Conservation (phyloP, 2,113 vertebrate genomes). For the Silurus glanis region DNA sequence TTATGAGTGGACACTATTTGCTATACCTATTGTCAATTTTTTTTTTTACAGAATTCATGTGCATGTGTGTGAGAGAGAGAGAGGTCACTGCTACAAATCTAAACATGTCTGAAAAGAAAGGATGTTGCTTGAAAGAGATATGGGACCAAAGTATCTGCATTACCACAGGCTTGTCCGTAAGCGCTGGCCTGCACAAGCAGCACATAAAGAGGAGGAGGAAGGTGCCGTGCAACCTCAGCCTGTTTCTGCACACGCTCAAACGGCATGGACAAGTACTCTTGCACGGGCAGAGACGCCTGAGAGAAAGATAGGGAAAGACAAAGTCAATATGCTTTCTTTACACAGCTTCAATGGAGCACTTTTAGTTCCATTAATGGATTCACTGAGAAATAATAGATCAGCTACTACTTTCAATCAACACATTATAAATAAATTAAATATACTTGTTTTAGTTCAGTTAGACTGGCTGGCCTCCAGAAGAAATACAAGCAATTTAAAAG, state of each 20-base stretch:
- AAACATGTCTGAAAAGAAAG: not conserved
- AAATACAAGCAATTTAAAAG: not conserved
- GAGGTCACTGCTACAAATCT: not conserved
- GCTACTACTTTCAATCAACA: not conserved
- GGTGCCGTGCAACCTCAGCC: constrained; percentile 87
- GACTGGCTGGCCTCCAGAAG: not conserved
- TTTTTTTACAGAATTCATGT: not conserved
- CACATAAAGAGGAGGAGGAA: constrained; percentile 92
- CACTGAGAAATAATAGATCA: not conserved
- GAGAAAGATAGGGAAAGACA: not conserved
- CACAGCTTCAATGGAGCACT: not conserved
- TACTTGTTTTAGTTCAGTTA: not conserved
- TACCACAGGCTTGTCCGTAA: constrained; percentile 94
- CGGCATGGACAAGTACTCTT: constrained; percentile 94
- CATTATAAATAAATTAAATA: not conserved
- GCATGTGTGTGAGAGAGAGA: not conserved
- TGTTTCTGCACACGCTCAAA: constrained; percentile 95
- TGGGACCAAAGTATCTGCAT: constrained; percentile 48
- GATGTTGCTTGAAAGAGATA: not conserved
- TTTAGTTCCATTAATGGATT: not conserved
- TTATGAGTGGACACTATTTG: no score
- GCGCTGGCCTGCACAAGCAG: constrained; percentile 93
- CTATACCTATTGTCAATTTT: not conserved
- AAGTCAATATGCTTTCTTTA: not conserved
- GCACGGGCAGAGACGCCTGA: constrained; percentile 93